Conservation (phyloP, 2,888 invertebrate species). For the Buathra laborator region DNA sequence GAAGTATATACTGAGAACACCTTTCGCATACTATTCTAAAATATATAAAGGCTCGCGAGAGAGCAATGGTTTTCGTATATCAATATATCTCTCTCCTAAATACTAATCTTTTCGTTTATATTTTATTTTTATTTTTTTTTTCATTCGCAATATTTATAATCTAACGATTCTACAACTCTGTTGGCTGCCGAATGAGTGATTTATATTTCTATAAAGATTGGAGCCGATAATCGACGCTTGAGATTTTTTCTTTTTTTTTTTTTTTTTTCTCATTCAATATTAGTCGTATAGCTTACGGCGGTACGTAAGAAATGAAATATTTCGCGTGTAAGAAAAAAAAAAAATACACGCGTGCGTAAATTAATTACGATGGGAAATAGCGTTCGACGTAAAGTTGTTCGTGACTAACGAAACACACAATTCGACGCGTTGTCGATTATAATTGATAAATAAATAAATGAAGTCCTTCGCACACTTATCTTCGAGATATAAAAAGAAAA, state of each 20-base stretch:
- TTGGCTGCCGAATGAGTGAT: constrained; percentile 74
- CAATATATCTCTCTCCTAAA: constrained; percentile 44
- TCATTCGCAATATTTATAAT: constrained; percentile 28
- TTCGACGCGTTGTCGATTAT: constrained; percentile 22
- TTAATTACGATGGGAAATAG: constrained; percentile 47
- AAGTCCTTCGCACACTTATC: constrained; percentile 37
- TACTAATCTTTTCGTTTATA: neutral
- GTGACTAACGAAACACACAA: constrained; percentile 36
- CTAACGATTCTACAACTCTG: constrained; percentile 41
- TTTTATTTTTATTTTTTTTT: neutral
- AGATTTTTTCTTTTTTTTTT: neutral
- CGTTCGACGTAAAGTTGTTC: constrained; percentile 11
- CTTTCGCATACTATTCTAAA: constrained; percentile 41
- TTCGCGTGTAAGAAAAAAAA: constrained; percentile 67
- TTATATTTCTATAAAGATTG: constrained; percentile 81
- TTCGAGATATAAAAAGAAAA: constrained; percentile 57
- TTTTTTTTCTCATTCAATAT: constrained; percentile 60
- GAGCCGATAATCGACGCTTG: constrained; percentile 70
- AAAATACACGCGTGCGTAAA: constrained; percentile 44
- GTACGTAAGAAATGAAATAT: constrained; percentile 67
- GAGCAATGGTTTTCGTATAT: constrained; percentile 42
- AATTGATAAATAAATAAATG: constrained; percentile 60
- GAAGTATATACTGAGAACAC: constrained; percentile 41
- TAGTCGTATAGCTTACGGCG: constrained; percentile 62
- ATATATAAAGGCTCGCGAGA: constrained; percentile 46